Base-by-base conservation (phyloP, 2,113 vertebrate species). In the Chloroceryle aenea region DNA sequence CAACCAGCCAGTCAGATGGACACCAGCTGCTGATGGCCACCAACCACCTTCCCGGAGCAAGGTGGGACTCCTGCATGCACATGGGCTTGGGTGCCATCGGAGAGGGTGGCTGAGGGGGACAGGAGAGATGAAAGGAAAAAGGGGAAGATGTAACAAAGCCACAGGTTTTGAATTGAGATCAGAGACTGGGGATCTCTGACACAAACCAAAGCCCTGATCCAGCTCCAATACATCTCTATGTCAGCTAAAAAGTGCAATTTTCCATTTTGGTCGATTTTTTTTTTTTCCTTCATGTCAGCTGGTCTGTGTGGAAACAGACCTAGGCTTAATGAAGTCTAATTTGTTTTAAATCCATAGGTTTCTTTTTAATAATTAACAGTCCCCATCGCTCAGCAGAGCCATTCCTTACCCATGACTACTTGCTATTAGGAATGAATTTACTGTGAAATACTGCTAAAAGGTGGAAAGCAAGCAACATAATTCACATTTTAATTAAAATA, bases 401-500 rank as follows among this genome's bases (percentile, higher is more conserved):
- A 94, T 97, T 93, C 80, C 83, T 93, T 93, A 93, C 25, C 53
- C 48, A 43, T 92, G 95, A 97, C 88, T 93, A 79, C 90, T 53
- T 84, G 90, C 92, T 96, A 94, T 93, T 97, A 97, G 86, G 86
- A 93, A 94, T 45, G 84, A 97, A 92, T 90, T 94, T 88, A 90
- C 84, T 79, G 90, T 96, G 96, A 96, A 96, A 93, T 95, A 97
- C 85, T 85, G 80, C 90, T 93, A 94, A 92, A 82, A 92, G 95
- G 95, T 94, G 86, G 88, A 87, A 97, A 96, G 88, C 76, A 96
- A 94, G 73, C 23, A 77, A 89, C 83, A 92, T 97, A 95, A 93
- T 75, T 97, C 92, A 97, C 75, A 6, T 91, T 97, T 97, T 94
- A 97, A 97, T 97, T 97, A 95, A 96, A 97, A 32, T 23, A 68